These are phyloP conservation scores for Beroe forskalii DNA, from an alignment of 37 sponge, comb jelly and placozoan species.

Conservation along the genomic window DNA sequence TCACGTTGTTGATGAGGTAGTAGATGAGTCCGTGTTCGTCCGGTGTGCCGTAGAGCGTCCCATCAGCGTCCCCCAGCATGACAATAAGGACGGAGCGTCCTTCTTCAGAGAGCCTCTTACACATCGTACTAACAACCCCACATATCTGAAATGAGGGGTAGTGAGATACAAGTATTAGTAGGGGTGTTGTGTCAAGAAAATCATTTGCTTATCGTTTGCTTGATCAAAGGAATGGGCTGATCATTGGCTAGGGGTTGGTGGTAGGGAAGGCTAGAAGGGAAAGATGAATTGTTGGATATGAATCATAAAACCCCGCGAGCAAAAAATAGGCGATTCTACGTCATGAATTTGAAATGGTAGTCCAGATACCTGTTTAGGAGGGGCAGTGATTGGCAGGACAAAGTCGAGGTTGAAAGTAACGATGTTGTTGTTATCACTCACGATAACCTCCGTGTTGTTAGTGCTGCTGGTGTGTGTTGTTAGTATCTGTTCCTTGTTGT, in stretches of 20 bases:
- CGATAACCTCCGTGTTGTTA: constrained; percentile 40
- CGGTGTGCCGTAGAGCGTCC: constrained; percentile 1
- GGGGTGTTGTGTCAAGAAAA: too few relatives aligned
- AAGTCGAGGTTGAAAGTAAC: constrained; percentile 36
- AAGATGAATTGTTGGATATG: too few relatives aligned
- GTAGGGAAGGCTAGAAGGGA: too few relatives aligned
- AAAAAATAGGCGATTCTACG: too few relatives aligned
- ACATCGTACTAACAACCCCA: not conserved
- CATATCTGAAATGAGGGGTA: too few relatives aligned
- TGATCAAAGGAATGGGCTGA: too few relatives aligned
- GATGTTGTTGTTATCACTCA: not conserved
- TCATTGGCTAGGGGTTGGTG: too few relatives aligned
- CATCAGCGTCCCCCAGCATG: not conserved
- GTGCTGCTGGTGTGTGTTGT: constrained; percentile 38
- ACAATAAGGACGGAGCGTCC: not conserved
- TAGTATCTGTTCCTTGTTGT: not conserved
- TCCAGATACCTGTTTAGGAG: constrained; percentile 9
- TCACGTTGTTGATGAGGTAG: not conserved
- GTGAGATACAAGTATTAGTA: too few relatives aligned
- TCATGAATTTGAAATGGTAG: too few relatives aligned
- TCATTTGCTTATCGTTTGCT: too few relatives aligned
- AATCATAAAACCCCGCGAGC: too few relatives aligned
- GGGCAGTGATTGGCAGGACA: constrained; percentile 17
- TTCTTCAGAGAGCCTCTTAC: not conserved
- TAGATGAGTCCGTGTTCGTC: not conserved